A percentile compares a stretch with the other conserved stretches of the same genome.
These are phyloP conservation scores for Drosophila differens DNA, from an alignment of 2,888 invertebrate species.

Conservation along the genomic window DNA sequence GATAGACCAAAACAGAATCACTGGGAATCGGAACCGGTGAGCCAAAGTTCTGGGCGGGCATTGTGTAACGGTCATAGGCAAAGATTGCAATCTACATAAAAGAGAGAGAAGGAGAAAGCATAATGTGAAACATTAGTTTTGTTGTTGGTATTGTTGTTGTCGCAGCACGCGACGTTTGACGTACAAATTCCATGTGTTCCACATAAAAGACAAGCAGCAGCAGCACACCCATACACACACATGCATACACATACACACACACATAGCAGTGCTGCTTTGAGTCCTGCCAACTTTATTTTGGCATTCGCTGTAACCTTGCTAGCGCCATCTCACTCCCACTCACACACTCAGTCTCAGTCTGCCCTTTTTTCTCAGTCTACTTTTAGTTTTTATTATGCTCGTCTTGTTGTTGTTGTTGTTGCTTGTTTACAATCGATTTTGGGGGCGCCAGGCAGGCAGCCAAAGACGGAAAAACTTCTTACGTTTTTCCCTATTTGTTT, in stretches of 20 bases:
- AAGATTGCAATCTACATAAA: conserved; percentile 95
- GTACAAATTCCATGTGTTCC: conserved; percentile 44
- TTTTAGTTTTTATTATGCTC: conserved; percentile 46
- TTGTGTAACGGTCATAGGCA: conserved; percentile 93
- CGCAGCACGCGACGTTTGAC: conserved; percentile 64
- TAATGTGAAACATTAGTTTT: conserved; percentile 51
- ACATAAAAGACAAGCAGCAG: conserved; percentile 45
- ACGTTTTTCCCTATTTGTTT: conserved; percentile 22
- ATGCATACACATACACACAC: not conserved
- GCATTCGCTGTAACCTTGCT: conserved; percentile 46
- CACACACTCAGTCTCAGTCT: conserved; percentile 10
- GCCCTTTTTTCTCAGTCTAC: conserved; percentile 21
- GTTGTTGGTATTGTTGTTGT: conserved; percentile 39
- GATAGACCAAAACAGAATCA: conserved; percentile 96
- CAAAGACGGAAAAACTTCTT: conserved; percentile 59
- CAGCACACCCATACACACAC: conserved; percentile 10
- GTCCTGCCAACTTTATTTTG: conserved; percentile 69
- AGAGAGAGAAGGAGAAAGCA: conserved; percentile 45
- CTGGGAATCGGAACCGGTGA: conserved; percentile 96
- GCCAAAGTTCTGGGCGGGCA: conserved; percentile 88
- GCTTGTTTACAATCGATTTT: conserved; percentile 82
- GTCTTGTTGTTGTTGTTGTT: conserved; percentile 34
- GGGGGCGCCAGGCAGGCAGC: conserved; percentile 79
- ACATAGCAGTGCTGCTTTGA: conserved; percentile 35
- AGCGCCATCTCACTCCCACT: conserved; percentile 9